Conservation (phyloP, 2,113 vertebrate genomes). For the Camarhynchus parvulus region DNA sequence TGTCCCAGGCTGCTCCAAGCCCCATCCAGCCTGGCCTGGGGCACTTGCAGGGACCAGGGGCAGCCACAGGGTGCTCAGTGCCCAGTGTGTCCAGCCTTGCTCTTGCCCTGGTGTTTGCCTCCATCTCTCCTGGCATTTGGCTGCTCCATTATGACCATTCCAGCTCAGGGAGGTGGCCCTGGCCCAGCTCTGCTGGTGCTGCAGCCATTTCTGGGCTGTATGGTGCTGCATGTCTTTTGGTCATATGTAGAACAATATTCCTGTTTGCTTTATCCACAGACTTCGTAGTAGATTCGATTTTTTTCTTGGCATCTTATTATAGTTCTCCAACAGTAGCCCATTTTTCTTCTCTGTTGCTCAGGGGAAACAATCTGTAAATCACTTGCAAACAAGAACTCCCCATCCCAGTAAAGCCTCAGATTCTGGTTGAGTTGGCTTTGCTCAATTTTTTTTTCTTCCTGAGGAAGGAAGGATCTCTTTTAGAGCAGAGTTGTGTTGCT, state of each 20-base stretch:
- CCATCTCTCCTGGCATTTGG: background rate
- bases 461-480: background rate
- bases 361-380: slow-evolving; percentile 35
- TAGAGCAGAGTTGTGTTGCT: background rate
- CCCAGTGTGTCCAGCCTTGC: background rate
- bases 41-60: background rate
- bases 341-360: background rate
- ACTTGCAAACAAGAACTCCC: background rate
- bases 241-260: background rate
- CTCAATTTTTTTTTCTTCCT: background rate
- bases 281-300: background rate
- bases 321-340: background rate
- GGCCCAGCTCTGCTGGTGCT: background rate
- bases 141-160: background rate
- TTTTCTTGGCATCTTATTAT: background rate
- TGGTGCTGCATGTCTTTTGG: background rate
- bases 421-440: background rate
- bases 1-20: background rate
- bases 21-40: background rate
- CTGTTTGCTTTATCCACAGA: background rate
- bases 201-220: background rate
- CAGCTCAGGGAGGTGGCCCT: background rate
- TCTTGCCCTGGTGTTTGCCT: background rate
- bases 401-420: background rate
- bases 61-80: background rate